Evolutionary conservation across 2,113 vertebrate species (phyloP), one percentile per base, ranked within the genome.

Genomic region (Scomber scombrus): DNA sequence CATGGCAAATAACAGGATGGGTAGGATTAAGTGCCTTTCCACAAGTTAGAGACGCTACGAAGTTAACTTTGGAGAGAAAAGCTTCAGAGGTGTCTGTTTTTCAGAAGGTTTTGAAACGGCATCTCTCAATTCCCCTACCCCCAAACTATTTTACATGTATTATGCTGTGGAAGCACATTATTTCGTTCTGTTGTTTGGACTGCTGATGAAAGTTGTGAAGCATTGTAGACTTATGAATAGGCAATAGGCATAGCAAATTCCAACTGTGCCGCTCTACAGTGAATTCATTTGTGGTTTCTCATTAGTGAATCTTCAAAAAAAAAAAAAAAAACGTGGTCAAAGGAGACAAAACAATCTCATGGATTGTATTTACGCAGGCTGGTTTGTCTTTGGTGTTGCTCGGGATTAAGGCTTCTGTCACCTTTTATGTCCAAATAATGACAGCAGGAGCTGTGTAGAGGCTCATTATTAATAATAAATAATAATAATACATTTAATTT

Each of bases 381-480:
- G 82, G 50, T 80, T 87, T 69, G 60, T 89, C 67, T 89, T 81
- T n/a, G 51, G 43, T 69, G 79, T 77, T 65, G 67, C 72, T 82
- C 2, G 13, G 52, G 75, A 50, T 81, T 74, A 67, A 81, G 51
- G 74, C 80, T 91, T 78, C 54, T 66, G 13, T 78, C 82, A 81
- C 78, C 76, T 81, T 85, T 71, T 69, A 51, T 58, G 80, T 84
- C 75, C 82, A 81, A 86, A 78, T 56, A 81, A 82, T 74, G 80
- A 84, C 89, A 81, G 87, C 87, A 90, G 15, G 82, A 80, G 43
- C 85, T 82, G 84, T 67, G 85, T 51, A 65, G 76, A 88, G 85
- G 83, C 88, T 92, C 89, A 90, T 92, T 87, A 91, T 84, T 75
- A 40, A 40, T 40, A 40, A 40, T 40, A 40, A 40, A 40, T 9